phyloP scores from a whole-genome alignment of 2,888 invertebrate species.

The Macrostomum cliftonense region DNA sequence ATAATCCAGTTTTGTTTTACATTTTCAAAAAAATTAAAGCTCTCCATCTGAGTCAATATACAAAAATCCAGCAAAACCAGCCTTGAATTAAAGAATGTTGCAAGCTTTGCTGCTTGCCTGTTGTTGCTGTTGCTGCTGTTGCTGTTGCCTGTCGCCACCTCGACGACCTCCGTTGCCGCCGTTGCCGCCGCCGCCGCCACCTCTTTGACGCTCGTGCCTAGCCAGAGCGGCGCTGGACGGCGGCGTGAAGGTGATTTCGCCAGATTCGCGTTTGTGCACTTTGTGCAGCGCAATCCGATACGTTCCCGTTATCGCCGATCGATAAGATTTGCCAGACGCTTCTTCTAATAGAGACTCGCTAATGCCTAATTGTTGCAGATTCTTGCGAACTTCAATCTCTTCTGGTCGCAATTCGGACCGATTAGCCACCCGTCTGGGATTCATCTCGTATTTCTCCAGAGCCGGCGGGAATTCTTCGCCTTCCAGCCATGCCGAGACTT shows the following conservation, averaged over 20 bases:
- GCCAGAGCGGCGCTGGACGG: too few species aligned
- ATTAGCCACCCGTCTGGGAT: slow-evolving; percentile 16
- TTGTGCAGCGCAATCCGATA: slow-evolving; percentile 51
- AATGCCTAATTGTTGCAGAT: slow-evolving; percentile 46
- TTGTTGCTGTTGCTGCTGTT: too few species aligned
- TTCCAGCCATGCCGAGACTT: slow-evolving; percentile 44
- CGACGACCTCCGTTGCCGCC: too few species aligned
- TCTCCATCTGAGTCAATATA: too few species aligned
- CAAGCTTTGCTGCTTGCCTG: too few species aligned
- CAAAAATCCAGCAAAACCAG: too few species aligned
- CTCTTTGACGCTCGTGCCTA: too few species aligned
- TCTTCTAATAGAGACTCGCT: slow-evolving; percentile 44
- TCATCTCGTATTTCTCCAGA: slow-evolving; percentile 28
- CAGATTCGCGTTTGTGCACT: slow-evolving; percentile 19
- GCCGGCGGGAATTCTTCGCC: slow-evolving; percentile 37
- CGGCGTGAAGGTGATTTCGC: not conserved
- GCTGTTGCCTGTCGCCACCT: too few species aligned
- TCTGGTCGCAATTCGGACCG: slow-evolving; percentile 19
- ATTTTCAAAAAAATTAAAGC: too few species aligned
- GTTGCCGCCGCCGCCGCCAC: too few species aligned
- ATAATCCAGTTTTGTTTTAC: too few species aligned
- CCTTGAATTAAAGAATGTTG: too few species aligned
- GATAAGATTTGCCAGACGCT: slow-evolving; percentile 44
- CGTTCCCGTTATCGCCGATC: slow-evolving; percentile 50
- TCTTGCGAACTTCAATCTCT: slow-evolving; percentile 43